Percentiles rank a stretch among this genome's conserved stretches.
phyloP scores from a whole-genome alignment of 2,888 invertebrate genomes.

The Cecidostiba fungosa region DNA sequence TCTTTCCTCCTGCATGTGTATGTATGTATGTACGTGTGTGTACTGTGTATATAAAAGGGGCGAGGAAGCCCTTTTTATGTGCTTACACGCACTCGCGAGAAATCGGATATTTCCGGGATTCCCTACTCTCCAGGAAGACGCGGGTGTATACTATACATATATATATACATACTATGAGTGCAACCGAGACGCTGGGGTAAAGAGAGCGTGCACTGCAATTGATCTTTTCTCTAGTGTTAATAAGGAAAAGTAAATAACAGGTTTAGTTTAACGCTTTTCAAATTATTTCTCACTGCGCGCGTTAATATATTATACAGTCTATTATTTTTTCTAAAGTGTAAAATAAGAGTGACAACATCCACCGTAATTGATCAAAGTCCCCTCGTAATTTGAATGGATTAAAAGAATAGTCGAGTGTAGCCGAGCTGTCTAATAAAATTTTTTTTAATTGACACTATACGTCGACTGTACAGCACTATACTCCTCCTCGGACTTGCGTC shows the following conservation, averaged over 20 bases:
- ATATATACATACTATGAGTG: slow-evolving; percentile 17
- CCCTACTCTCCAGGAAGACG: slow-evolving; percentile 26
- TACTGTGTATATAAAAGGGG: not conserved
- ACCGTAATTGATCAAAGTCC: slow-evolving; percentile 36
- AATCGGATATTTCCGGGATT: slow-evolving; percentile 57
- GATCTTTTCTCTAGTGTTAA: not conserved
- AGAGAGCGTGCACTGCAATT: slow-evolving; percentile 3
- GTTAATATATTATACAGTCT: too few relatives aligned
- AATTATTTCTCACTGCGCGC: too few relatives aligned
- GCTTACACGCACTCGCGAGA: slow-evolving; percentile 6
- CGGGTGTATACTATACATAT: not conserved
- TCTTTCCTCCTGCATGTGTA: not conserved
- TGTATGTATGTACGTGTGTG: not conserved
- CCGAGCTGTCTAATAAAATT: not conserved
- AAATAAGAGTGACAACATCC: not conserved
- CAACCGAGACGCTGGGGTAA: not conserved
- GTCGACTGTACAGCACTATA: not conserved
- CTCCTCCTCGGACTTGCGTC: slow-evolving; percentile 17
- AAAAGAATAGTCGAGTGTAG: slow-evolving; percentile 12
- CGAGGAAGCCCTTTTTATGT: not conserved
- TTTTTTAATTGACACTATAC: not conserved
- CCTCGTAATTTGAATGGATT: slow-evolving; percentile 9
- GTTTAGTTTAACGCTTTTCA: not conserved
- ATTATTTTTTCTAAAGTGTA: not conserved
- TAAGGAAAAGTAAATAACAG: not conserved